Conservation (phyloP, 2,113 vertebrate genomes). For the Clarias batrachus region DNA sequence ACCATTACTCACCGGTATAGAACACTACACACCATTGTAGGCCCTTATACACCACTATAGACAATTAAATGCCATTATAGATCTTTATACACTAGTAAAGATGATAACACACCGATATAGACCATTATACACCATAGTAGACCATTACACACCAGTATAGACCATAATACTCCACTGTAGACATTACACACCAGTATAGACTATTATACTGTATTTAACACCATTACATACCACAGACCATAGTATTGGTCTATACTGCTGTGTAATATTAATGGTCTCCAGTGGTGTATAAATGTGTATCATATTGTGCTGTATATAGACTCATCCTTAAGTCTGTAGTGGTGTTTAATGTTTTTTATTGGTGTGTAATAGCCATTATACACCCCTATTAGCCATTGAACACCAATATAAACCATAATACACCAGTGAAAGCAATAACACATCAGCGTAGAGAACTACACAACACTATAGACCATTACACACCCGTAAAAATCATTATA, state of each 20-base stretch:
- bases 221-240: background rate
- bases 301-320: no score
- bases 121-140: background rate
- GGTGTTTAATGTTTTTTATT: no score
- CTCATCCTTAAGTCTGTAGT: no score
- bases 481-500: background rate
- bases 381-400: background rate
- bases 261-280: no score
- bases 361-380: background rate
- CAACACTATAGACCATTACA: background rate
- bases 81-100: background rate
- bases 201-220: no score
- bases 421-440: background rate
- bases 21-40: background rate
- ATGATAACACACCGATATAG: background rate
- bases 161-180: no score
- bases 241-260: no score
- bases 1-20: no score
- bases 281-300: no score
- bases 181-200: background rate
- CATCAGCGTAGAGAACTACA: background rate
- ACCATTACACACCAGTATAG: background rate
- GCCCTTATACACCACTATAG: background rate
- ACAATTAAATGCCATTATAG: background rate
- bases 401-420: background rate